Percentiles rank a stretch among this genome's conserved stretches.
Conservation (phyloP, 1,140 invertebrate genomes). For the Drosophila equinoxialis region DNA sequence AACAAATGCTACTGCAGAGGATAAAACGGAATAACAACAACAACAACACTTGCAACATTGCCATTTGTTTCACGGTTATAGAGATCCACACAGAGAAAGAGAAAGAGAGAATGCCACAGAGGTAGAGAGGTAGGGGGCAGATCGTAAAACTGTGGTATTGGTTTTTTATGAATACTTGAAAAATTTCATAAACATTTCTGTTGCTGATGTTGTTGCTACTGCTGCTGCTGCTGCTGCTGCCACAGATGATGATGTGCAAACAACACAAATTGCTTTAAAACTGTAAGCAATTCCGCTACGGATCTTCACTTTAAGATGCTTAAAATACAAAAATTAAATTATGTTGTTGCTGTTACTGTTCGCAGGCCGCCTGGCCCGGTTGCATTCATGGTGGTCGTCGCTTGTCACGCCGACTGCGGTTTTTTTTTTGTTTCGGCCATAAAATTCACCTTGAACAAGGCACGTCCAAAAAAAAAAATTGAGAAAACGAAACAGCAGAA, state of each 20-base stretch:
- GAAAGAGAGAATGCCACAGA: background rate
- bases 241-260: conserved; percentile 29
- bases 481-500: conserved; percentile 35
- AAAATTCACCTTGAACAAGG: conserved; percentile 70
- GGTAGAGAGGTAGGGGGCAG: conserved; percentile 1
- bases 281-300: conserved; percentile 44
- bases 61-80: background rate
- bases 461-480: conserved; percentile 27
- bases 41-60: conserved; percentile 8
- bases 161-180: conserved; percentile 48
- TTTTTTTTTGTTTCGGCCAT: conserved; percentile 33
- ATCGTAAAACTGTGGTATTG: conserved; percentile 35
- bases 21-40: conserved; percentile 28
- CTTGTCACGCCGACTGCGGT: conserved; percentile 71
- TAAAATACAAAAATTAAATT: conserved; percentile 72
- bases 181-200: conserved; percentile 58
- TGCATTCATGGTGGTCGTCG: conserved; percentile 66
- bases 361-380: background rate
- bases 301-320: conserved; percentile 50
- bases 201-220: conserved; percentile 4
- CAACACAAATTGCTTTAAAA: conserved; percentile 46
- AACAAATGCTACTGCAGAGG: conserved; percentile 36
- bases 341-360: conserved; percentile 14
- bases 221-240: conserved; percentile 16
- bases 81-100: background rate